phyloP scores from a whole-genome alignment of 2,113 vertebrate species.

The Bubo scandiacus region DNA sequence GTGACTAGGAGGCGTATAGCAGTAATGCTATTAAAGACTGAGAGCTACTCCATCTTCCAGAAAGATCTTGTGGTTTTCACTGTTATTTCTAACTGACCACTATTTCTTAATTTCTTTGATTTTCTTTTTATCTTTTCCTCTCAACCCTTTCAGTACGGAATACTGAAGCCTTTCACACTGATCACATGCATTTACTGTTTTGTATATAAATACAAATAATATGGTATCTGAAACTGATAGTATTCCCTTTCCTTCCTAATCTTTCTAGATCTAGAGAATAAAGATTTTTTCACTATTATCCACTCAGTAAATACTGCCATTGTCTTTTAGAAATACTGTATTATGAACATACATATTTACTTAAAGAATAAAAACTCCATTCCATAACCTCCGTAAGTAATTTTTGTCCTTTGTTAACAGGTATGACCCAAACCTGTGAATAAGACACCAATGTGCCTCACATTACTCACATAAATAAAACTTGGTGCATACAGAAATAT shows the following conservation, averaged over 20 bases:
- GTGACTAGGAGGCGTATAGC: neutral
- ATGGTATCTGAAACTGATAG: neutral
- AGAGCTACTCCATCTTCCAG: neutral
- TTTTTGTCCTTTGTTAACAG: neutral
- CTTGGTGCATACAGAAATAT: neutral
- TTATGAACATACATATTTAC: neutral
- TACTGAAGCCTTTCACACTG: neutral
- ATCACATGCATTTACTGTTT: neutral
- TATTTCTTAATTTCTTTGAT: neutral
- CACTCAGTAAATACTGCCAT: neutral
- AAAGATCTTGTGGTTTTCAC: neutral
- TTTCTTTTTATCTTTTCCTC: neutral
- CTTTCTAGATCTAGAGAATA: neutral
- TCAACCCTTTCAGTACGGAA: neutral
- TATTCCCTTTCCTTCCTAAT: neutral
- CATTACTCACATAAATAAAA: neutral
- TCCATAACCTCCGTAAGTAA: neutral
- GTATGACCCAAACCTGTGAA: neutral
- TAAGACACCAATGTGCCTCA: fast-evolving
- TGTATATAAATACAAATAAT: neutral
- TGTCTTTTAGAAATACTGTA: neutral
- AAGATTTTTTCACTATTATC: neutral
- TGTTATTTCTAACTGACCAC: neutral
- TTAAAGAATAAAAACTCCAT: neutral
- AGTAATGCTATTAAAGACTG: neutral